These are phyloP conservation scores for Leucozona laternaria DNA, from an alignment of 2,888 invertebrate genomes.

Conservation along the genomic window DNA sequence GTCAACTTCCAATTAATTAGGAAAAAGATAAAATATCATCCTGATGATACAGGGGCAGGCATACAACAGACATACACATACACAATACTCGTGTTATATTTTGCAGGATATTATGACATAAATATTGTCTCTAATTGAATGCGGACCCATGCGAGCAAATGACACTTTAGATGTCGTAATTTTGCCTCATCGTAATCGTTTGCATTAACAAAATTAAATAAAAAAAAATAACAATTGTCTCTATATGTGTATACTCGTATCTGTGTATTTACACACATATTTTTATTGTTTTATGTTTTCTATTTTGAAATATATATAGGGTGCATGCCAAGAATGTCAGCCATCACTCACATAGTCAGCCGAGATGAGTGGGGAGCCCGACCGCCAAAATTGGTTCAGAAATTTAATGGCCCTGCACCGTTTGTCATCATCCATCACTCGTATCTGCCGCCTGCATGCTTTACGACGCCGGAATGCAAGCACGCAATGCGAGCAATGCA, in stretches of 20 bases:
- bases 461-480: constrained; percentile 84
- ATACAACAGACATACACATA: neutral
- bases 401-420: constrained; percentile 86
- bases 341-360: constrained; percentile 79
- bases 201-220: neutral
- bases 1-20: constrained; percentile 69
- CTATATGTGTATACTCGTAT: neutral
- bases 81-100: too few species aligned
- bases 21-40: constrained; percentile 51
- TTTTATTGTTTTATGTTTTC: constrained; percentile 13
- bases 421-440: constrained; percentile 90
- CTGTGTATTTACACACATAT: neutral
- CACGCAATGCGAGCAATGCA: constrained; percentile 88
- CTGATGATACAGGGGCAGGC: neutral
- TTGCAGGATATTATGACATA: constrained; percentile 37
- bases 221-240: neutral
- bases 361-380: constrained; percentile 87
- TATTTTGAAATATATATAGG: constrained; percentile 76
- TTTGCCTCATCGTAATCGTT: neutral
- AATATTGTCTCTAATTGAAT: constrained; percentile 41
- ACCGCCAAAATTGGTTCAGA: constrained; percentile 83
- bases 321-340: constrained; percentile 79
- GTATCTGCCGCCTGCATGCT: constrained; percentile 87
- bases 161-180: constrained; percentile 21
- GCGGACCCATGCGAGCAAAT: constrained; percentile 7